Evolutionary conservation across 2,888 invertebrate genomes (phyloP).

Genomic region (Watsonalla cultraria): DNA sequence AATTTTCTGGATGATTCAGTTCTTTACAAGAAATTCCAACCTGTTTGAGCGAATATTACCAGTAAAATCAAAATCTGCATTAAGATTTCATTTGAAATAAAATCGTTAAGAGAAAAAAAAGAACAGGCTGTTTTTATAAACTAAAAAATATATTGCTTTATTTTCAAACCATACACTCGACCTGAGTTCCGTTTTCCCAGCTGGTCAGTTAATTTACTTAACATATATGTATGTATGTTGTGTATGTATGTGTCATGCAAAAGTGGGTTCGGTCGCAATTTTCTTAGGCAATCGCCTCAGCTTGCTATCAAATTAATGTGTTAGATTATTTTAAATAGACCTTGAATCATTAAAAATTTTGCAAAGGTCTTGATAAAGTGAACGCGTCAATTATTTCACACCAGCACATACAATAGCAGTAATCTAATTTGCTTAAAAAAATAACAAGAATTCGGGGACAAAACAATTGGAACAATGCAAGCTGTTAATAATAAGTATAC

Average conservation of each 20-base stretch:
- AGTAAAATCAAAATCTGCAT: no score
- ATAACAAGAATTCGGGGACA: background rate
- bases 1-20: no score
- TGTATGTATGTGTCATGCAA: conserved; percentile 33
- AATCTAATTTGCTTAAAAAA: background rate
- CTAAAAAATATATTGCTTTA: background rate
- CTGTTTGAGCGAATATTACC: no score
- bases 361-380: background rate
- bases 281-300: conserved; percentile 37
- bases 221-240: conserved; percentile 25
- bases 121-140: background rate
- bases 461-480: background rate
- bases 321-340: conserved; percentile 11
- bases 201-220: conserved; percentile 33
- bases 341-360: conserved; percentile 10
- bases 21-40: no score
- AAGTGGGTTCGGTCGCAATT: conserved; percentile 39
- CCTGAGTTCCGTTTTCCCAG: conserved; percentile 49
- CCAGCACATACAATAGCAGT: background rate
- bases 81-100: no score
- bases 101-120: background rate
- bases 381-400: background rate
- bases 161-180: conserved; percentile 1
- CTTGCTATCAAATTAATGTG: conserved; percentile 25
- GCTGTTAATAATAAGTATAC: no score